Evolutionary conservation across 2,888 invertebrate species (phyloP).

Genomic region (Strigamia transsilvanica): DNA sequence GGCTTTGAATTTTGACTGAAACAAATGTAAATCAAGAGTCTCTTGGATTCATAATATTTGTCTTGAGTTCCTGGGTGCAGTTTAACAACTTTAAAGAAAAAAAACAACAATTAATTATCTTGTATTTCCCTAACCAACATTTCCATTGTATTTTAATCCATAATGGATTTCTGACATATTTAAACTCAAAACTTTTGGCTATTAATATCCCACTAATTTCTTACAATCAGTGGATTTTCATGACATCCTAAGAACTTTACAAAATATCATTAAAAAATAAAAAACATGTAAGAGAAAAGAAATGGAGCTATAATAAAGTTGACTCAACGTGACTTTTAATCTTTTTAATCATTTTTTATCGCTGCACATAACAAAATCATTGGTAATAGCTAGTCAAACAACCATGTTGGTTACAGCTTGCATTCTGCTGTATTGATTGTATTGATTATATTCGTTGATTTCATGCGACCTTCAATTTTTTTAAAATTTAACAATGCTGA

Average conservation of each 20-base stretch:
- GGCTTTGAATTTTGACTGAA: conserved; percentile 15
- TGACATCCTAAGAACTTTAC: conserved; percentile 37
- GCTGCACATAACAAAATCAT: not conserved
- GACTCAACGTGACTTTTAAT: conserved; percentile 47
- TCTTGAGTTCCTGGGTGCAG: conserved; percentile 15
- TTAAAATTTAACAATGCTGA: too few species aligned
- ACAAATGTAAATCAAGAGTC: conserved; percentile 2
- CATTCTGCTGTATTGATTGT: not conserved
- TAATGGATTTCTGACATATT: conserved; percentile 49
- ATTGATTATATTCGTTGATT: not conserved
- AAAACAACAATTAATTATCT: not conserved
- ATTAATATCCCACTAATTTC: conserved; percentile 35
- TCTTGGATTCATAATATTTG: conserved; percentile 7
- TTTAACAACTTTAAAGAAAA: conserved; percentile 1
- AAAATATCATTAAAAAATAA: conserved; percentile 35
- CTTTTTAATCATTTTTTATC: conserved; percentile 1
- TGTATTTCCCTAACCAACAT: conserved; percentile 45
- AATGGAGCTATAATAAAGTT: conserved; percentile 38
- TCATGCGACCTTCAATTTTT: not conserved
- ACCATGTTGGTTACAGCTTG: not conserved
- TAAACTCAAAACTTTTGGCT: conserved; percentile 43
- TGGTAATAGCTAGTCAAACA: not conserved
- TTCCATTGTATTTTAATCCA: conserved; percentile 44
- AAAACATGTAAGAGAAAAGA: not conserved
- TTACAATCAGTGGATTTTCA: conserved; percentile 46